Percentiles rank a stretch among this genome's conserved stretches.
Conservation (phyloP, 1,140 invertebrate species). For the Calycopis cecrops region DNA sequence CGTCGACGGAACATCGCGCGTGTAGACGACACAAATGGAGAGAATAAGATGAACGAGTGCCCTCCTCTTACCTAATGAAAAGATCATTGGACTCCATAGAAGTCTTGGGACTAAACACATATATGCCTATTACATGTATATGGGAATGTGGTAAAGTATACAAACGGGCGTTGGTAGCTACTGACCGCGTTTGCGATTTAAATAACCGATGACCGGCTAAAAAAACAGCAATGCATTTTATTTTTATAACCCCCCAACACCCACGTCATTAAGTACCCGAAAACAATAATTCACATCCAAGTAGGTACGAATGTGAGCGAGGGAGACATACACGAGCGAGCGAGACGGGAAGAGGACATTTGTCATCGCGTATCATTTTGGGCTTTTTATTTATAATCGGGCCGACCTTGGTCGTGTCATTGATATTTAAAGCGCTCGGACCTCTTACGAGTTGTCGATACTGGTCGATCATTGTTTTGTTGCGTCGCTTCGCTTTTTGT, state of each 20-base stretch:
- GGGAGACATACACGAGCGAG: background rate
- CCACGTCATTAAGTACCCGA: background rate
- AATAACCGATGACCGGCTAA: background rate
- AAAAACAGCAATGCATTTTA: constrained; percentile 1
- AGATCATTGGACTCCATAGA: too few relatives aligned
- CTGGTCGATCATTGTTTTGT: background rate
- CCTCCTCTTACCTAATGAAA: too few relatives aligned
- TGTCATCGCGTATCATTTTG: background rate
- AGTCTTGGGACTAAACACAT: too few relatives aligned
- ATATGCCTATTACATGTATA: too few relatives aligned
- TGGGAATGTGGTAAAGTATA: too few relatives aligned
- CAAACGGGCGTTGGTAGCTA: too few relatives aligned
- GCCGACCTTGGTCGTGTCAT: constrained; percentile 2
- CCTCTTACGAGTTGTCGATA: background rate
- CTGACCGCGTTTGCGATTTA: too few relatives aligned
- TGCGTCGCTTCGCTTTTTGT: background rate
- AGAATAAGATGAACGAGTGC: too few relatives aligned
- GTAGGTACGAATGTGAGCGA: background rate
- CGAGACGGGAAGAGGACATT: background rate
- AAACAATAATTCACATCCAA: constrained; percentile 1
- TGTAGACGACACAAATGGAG: too few relatives aligned
- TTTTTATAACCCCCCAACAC: background rate
- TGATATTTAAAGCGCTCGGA: constrained; percentile 4
- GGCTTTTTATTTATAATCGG: constrained; percentile 6
- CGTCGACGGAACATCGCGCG: too few relatives aligned